Evolutionary conservation across 1,140 invertebrate species (phyloP).

Genomic region (Glossosoma conforme): DNA sequence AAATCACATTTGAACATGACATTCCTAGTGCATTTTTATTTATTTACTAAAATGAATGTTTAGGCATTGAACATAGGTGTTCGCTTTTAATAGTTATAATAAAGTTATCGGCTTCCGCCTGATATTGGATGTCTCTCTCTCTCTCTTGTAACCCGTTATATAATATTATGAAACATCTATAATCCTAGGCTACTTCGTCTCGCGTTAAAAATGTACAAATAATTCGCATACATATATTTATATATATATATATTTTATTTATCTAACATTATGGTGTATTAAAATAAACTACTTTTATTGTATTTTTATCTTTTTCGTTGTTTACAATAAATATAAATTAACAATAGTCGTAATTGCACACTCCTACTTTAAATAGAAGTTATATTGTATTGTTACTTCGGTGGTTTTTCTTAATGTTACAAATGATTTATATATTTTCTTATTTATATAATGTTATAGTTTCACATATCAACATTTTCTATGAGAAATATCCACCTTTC

Average conservation of each 20-base stretch:
- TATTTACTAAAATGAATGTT: conserved; percentile 5
- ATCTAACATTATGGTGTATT: background rate
- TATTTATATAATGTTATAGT: no score
- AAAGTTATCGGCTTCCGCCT: conserved; percentile 5
- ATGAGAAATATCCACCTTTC: no score
- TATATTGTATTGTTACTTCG: no score
- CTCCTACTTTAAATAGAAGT: no score
- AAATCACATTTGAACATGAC: no score
- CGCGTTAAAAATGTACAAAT: conserved; percentile 15
- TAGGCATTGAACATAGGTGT: conserved; percentile 4
- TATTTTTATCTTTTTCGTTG: no score
- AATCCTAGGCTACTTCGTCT: conserved; percentile 10
- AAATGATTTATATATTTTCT: no score
- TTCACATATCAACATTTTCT: no score
- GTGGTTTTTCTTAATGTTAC: no score
- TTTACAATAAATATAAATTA: no score
- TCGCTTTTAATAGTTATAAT: conserved; percentile 12
- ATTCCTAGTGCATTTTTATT: conserved; percentile 24
- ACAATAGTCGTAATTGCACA: no score
- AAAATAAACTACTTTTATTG: background rate
- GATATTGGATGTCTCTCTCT: conserved; percentile 10
- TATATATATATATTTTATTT: conserved; percentile 10
- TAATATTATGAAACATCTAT: conserved; percentile 12
- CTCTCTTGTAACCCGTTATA: conserved; percentile 6
- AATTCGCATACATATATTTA: conserved; percentile 7